A percentile compares a stretch with the other conserved stretches of the same genome.
Conservation (phyloP, 2,113 vertebrate genomes). For the Galeopterus variegatus region DNA sequence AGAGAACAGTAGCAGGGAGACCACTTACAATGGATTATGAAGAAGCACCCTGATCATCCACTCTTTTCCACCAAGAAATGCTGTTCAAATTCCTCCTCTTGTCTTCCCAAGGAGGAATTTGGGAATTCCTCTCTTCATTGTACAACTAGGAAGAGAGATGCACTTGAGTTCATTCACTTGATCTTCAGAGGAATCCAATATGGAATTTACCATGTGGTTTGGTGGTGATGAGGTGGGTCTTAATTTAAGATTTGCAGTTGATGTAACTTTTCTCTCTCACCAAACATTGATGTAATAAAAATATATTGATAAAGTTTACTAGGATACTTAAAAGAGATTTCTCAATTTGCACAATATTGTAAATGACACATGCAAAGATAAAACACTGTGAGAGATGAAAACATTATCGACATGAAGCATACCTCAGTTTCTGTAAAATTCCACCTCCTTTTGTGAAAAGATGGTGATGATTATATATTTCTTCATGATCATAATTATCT, state of each 20-base stretch:
- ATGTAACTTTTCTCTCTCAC: background rate
- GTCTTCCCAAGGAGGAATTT: background rate
- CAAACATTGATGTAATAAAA: background rate
- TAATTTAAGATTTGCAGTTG: background rate
- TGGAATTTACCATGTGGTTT: background rate
- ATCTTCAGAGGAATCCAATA: background rate
- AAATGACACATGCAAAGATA: constrained; percentile 18
- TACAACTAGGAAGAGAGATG: background rate
- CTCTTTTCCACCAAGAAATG: background rate
- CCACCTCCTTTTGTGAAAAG: background rate
- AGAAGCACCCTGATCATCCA: no score
- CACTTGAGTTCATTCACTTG: background rate
- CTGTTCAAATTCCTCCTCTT: background rate
- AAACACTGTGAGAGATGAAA: background rate
- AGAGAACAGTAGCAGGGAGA: background rate
- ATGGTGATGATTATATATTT: background rate
- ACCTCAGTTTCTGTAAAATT: background rate
- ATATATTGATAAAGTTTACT: background rate
- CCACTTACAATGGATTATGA: background rate
- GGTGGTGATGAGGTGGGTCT: background rate
- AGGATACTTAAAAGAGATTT: background rate
- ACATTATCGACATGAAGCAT: background rate
- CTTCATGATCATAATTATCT: background rate
- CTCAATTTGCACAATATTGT: background rate
- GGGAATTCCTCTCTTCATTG: background rate